Conservation (phyloP, 2,888 invertebrate genomes). For the Liopterus haemorrhoidalis region DNA sequence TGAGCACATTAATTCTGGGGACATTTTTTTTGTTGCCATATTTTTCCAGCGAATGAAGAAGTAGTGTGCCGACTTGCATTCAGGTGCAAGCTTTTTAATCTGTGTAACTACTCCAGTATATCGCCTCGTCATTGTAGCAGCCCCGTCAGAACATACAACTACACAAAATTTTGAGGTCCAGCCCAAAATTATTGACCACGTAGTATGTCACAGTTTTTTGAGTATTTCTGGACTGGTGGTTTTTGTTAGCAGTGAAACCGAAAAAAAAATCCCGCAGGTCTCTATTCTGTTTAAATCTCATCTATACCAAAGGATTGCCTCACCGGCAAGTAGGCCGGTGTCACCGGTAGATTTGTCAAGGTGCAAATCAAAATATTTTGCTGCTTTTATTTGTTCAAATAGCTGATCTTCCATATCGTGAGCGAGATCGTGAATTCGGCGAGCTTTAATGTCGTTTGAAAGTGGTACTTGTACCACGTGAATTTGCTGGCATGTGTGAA, state of each 20-base stretch:
- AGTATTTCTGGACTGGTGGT: constrained; percentile 9
- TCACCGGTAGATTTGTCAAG: constrained; percentile 2
- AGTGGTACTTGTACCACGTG: too few species aligned
- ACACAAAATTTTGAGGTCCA: neutral
- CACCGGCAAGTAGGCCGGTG: neutral
- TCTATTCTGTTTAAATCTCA: too few species aligned
- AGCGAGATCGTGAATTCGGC: too few species aligned
- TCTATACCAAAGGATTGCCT: too few species aligned
- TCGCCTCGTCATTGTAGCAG: constrained; percentile 6
- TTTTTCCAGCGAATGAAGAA: constrained; percentile 2
- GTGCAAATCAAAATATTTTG: too few species aligned
- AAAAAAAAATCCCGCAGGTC: neutral
- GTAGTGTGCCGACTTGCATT: neutral
- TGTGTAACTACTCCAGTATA: neutral
- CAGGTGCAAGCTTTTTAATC: neutral
- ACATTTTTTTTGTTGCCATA: constrained; percentile 9
- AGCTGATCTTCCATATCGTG: too few species aligned
- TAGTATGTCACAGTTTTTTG: neutral
- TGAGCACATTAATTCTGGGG: too few species aligned
- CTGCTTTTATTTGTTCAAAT: too few species aligned
- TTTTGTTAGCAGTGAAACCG: neutral
- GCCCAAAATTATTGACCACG: neutral
- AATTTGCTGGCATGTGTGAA: too few species aligned
- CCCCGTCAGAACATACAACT: constrained; percentile 3
- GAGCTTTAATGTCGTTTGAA: too few species aligned